Conservation (phyloP, 2,797 vertebrate species). For the Alcedo atthis region DNA sequence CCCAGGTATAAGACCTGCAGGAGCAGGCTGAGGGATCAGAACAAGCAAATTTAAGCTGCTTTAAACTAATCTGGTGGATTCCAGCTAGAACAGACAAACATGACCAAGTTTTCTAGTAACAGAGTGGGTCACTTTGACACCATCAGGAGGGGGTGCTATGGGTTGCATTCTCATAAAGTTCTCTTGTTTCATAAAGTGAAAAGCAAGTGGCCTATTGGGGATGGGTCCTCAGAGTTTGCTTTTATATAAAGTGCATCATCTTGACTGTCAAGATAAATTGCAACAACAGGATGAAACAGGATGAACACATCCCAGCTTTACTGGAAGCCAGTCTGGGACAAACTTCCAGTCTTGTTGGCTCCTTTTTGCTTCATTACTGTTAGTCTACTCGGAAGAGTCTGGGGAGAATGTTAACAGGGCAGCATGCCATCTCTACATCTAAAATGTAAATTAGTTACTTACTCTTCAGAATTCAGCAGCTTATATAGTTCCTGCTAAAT, state of each 20-base stretch:
- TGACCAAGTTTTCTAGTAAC: fast-evolving
- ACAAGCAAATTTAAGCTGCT: background rate
- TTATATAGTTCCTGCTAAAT: background rate
- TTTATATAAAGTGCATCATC: background rate
- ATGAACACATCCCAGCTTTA: background rate
- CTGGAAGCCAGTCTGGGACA: background rate
- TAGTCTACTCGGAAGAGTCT: background rate
- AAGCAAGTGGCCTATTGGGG: background rate
- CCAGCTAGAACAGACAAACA: background rate
- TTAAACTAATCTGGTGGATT: background rate
- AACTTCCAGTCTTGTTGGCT: background rate
- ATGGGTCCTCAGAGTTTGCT: background rate
- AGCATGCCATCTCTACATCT: background rate
- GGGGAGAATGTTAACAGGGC: background rate
- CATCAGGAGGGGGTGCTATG: background rate
- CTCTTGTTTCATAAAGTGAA: background rate
- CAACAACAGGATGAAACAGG: background rate
- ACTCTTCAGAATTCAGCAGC: background rate
- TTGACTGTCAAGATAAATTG: background rate
- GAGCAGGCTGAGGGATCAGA: background rate
- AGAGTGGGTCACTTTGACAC: background rate
- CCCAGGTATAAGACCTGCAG: background rate
- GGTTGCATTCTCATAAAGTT: background rate
- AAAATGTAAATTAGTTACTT: background rate
- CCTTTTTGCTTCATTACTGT: background rate